Conservation (phyloP, 2,797 vertebrate genomes). For the Dendrocincla tyrannina region DNA sequence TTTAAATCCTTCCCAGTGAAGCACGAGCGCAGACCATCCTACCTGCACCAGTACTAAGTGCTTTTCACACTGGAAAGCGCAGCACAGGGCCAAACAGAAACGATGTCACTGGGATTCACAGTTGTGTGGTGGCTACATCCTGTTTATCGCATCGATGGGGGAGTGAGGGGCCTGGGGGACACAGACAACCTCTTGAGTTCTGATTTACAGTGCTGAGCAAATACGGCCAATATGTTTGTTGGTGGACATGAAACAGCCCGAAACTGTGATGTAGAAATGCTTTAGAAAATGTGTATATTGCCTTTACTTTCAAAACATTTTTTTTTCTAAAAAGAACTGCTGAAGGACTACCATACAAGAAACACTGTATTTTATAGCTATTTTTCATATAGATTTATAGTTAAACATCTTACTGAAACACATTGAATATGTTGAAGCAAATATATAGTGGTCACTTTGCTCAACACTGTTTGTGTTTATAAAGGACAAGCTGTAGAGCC, state of each 20-base stretch:
- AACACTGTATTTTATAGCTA: slow-evolving; percentile 77
- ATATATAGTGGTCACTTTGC: slow-evolving; percentile 68
- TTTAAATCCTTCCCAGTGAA: slow-evolving; percentile 97
- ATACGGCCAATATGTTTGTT: slow-evolving; percentile 48
- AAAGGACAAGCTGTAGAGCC: slow-evolving; percentile 26
- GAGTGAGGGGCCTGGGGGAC: not conserved
- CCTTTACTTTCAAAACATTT: slow-evolving; percentile 63
- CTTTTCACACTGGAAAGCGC: not conserved
- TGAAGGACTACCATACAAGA: slow-evolving; percentile 67
- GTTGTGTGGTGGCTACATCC: not conserved
- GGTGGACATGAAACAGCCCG: slow-evolving; percentile 42
- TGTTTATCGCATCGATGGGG: not conserved
- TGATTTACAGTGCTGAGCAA: slow-evolving; percentile 62
- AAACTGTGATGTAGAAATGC: slow-evolving; percentile 71
- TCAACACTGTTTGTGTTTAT: slow-evolving; percentile 69
- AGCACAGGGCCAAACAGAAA: slow-evolving; percentile 32
- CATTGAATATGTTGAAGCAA: slow-evolving; percentile 67
- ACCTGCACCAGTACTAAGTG: slow-evolving; percentile 94
- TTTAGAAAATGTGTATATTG: slow-evolving; percentile 60
- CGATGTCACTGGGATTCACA: not conserved
- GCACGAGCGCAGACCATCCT: slow-evolving; percentile 93
- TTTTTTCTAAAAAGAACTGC: slow-evolving; percentile 57
- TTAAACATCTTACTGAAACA: slow-evolving; percentile 73
- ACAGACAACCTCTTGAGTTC: not conserved
- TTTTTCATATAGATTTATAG: slow-evolving; percentile 77